Evolutionary conservation across 2,113 vertebrate species (phyloP), one percentile per base, ranked within the genome.

Genomic region (Dasypus novemcinctus): DNA sequence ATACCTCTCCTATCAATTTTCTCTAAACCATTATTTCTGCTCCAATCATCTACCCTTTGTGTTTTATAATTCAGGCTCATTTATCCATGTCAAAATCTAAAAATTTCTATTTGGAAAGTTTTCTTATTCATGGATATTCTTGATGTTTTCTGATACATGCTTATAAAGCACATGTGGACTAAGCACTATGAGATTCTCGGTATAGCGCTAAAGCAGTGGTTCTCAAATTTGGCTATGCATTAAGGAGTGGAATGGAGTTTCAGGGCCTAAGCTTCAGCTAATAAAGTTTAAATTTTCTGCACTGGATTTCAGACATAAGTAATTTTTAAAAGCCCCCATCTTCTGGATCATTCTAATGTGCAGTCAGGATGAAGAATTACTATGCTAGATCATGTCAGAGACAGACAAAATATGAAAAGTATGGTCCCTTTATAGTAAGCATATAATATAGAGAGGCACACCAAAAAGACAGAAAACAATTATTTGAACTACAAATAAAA

Each of bases 1-100:
- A 38, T 1, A 91, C 29, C 5, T 49, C 68, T 96, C 61, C 36
- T 91, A 87, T 79, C n/a, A 82, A 54, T 91, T 85, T 87, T 91
- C 54, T 87, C n/a, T 80, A 71, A 90, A 81, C 38, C 27, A 90
- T 61, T 14, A 63, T 8, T 38, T 66, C 25, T 94, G 23, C 15
- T 69, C 25, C 49, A 85, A 61, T 63, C n/a, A 78, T 1, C n/a
- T 90, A 78, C 23, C 9, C 4, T 46, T 86, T 89, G 68, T 9
- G 9, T 61, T 78, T 76, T n/a, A 87, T 29, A 57, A 46, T 71
- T 87, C 76, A 87, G 54, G 5, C 36, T 80, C 15, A 81, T 61
- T 71, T 85, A 64, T 61, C 31, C n/a, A 93, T 38, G 46, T 21
- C 81, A 21, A 87, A 68, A 7, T 83, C n/a, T 93, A 66, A 90